Percentiles rank a stretch among this genome's conserved stretches.
Evolutionary conservation across 2,888 invertebrate species (phyloP).

Genomic region (Polylopha cassiicola): DNA sequence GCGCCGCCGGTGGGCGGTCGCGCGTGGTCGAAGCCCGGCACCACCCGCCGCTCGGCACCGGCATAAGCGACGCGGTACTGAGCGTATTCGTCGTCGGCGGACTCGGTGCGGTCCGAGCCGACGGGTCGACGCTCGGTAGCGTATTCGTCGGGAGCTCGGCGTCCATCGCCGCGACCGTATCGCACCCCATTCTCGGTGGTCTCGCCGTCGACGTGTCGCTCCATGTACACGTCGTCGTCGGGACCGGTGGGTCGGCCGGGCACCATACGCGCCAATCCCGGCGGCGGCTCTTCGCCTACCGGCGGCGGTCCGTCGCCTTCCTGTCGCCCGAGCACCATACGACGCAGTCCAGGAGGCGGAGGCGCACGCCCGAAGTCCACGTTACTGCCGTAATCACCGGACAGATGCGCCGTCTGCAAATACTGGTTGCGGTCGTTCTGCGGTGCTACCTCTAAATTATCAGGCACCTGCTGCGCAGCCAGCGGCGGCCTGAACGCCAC

Average conservation of each 20-base stretch:
- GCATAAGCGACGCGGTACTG: constrained; percentile 58
- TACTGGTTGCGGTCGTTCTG: constrained; percentile 86
- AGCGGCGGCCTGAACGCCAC: constrained; percentile 41
- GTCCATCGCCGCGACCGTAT: constrained; percentile 66
- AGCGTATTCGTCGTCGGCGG: constrained; percentile 68
- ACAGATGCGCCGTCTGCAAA: constrained; percentile 85
- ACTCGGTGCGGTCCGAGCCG: constrained; percentile 79
- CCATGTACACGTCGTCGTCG: constrained; percentile 59
- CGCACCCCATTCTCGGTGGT: constrained; percentile 49
- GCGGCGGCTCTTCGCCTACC: constrained; percentile 70
- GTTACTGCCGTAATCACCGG: constrained; percentile 70
- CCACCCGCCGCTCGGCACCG: constrained; percentile 67
- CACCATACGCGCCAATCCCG: constrained; percentile 72
- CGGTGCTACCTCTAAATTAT: constrained; percentile 80
- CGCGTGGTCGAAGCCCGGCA: constrained; percentile 75
- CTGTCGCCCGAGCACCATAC: constrained; percentile 82
- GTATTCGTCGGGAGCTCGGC: constrained; percentile 54
- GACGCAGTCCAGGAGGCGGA: constrained; percentile 80
- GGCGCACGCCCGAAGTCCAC: constrained; percentile 68
- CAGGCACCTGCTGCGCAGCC: constrained; percentile 55
- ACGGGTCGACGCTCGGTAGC: constrained; percentile 64
- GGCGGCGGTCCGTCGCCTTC: too few relatives aligned
- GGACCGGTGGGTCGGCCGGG: constrained; percentile 70
- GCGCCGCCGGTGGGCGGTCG: constrained; percentile 46
- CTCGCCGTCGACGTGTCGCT: constrained; percentile 65